Evolutionary conservation across 1,140 invertebrate species (phyloP).

Genomic region (Bombyx mandarina): DNA sequence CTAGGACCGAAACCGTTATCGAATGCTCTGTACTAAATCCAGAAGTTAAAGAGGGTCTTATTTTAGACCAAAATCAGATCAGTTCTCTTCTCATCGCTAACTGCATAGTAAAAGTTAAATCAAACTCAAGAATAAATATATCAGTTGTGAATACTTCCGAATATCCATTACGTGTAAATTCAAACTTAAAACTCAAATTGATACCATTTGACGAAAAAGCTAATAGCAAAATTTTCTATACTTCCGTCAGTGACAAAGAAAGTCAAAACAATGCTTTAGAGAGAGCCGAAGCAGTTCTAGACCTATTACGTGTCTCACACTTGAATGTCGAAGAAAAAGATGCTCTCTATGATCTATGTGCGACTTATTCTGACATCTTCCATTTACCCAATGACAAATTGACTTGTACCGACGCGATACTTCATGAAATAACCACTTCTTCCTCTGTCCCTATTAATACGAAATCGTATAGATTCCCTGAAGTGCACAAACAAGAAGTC

Average conservation of each 20-base stretch:
- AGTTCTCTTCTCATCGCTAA: constrained; percentile 12
- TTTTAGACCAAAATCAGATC: constrained; percentile 12
- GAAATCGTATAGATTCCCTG: too few relatives aligned
- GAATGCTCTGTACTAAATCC: constrained; percentile 18
- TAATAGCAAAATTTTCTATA: background rate
- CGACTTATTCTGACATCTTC: too few relatives aligned
- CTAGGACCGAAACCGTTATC: constrained; percentile 20
- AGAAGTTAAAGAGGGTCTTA: constrained; percentile 19
- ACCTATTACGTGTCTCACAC: background rate
- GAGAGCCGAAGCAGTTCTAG: background rate
- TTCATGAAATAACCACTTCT: background rate
- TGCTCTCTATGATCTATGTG: too few relatives aligned
- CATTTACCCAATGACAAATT: background rate
- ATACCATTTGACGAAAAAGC: background rate
- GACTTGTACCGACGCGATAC: background rate
- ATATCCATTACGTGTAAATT: constrained; percentile 10
- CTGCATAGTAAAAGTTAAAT: constrained; percentile 18
- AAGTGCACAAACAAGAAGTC: too few relatives aligned
- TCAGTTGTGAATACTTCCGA: constrained; percentile 20
- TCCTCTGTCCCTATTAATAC: too few relatives aligned
- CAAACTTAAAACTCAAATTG: constrained; percentile 10
- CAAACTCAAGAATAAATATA: constrained; percentile 19
- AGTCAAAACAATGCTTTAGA: background rate
- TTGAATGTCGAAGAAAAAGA: too few relatives aligned
- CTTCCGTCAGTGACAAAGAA: background rate